phyloP scores from a whole-genome alignment of 2,113 vertebrate species.

The Bolborhynchus lineola region DNA sequence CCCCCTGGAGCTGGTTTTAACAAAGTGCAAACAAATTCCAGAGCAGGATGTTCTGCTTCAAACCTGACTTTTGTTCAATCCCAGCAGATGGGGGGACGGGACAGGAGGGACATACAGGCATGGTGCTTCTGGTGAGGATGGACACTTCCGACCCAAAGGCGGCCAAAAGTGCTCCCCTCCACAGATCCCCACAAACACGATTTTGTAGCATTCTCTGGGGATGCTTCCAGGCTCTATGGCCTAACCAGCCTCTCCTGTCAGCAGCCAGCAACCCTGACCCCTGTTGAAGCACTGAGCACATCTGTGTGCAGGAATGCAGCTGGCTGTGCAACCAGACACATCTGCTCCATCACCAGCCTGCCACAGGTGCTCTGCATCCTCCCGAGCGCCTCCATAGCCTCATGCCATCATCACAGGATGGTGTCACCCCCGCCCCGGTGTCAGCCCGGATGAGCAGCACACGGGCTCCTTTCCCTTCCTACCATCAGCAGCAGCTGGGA shows the following conservation, averaged over 20 bases:
- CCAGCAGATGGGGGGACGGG: fast-evolving
- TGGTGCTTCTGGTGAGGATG: not conserved
- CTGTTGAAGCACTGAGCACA: not conserved
- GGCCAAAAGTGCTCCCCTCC: not conserved
- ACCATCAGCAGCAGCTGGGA: not conserved
- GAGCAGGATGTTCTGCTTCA: not conserved
- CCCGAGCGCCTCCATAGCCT: not conserved
- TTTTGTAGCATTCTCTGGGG: not conserved
- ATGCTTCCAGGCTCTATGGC: not conserved
- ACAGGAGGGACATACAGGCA: not conserved
- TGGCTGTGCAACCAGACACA: not conserved
- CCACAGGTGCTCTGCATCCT: not conserved
- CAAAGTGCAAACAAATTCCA: not conserved
- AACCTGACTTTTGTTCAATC: not conserved
- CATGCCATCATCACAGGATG: not conserved
- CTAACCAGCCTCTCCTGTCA: not conserved
- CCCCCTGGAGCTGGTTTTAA: not conserved
- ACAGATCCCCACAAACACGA: not conserved
- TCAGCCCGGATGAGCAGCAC: not conserved
- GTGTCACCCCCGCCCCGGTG: not conserved
- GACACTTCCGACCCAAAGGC: not conserved
- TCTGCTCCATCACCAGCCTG: not conserved
- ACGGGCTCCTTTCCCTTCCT: not conserved
- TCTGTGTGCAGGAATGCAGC: not conserved
- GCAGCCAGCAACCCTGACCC: not conserved